Base-by-base conservation (phyloP, 2,113 vertebrate species). In the Calidris pugnax region DNA sequence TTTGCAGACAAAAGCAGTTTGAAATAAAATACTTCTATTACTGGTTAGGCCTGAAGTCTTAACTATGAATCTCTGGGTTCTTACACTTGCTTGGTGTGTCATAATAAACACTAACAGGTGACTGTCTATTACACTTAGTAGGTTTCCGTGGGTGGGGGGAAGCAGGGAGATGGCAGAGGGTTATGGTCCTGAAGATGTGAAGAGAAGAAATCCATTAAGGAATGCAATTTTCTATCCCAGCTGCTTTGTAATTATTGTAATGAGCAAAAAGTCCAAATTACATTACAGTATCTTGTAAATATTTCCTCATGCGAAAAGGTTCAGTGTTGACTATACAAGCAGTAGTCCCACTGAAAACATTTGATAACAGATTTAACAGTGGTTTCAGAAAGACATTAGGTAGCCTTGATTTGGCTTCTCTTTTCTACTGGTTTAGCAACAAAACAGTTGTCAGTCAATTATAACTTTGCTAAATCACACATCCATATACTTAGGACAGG, bases 131-230 rank as follows among this genome's bases (percentile, higher is more conserved):
- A 26, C 20, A 60, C 15, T 9, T 33, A 48, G 53, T 37, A 68
- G 13, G 5, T 32, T 93, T 47, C 55, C 2, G 0, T 4, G 4
- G 14, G 7, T 2, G n/a, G 33, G 57, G 9, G 4, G 55, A 45
- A 9, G 22, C 4, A 7, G 37, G 12, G 14, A 67, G 6, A 7
- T 12, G 19, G 18, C 30, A 86, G 37, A 66, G 17, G 23, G 7
- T 43, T 60, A 35, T 68, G 19, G 45, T 75, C 20, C 9, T n/a
- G 43, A 62, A 67, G 4, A 7, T 23, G 16, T 32, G n/a, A 14
- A 91, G 57, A 68, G 20, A 79, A 64, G 14, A 76, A 76, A 50
- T 57, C 10, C 16, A 43, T 51, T 74, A 56, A 12, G 16, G 9
- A 67, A 47, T 35, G 32, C 48, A 47, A 78, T 85, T 94, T 78